Conservation (phyloP, 2,113 vertebrate species). For the Ursus arctos region DNA sequence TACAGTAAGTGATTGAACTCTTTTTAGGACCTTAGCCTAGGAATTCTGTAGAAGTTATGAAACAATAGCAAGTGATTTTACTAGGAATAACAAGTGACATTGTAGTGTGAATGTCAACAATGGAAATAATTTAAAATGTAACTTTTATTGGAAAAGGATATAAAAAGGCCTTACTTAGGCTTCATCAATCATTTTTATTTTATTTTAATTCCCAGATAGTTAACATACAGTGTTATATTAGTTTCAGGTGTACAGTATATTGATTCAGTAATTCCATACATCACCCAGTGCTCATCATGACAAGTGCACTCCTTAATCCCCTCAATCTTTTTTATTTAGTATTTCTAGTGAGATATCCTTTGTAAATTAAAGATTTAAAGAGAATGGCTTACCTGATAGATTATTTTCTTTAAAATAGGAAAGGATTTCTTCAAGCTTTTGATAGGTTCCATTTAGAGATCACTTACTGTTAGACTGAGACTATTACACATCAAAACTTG, state of each 20-base stretch:
- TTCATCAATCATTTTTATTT: conserved; percentile 1
- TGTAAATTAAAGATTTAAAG: conserved; percentile 36
- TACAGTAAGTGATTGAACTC: conserved; percentile 92
- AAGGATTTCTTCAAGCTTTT: not conserved
- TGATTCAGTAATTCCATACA: not conserved
- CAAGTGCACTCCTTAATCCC: not conserved
- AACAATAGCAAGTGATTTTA: conserved; percentile 44
- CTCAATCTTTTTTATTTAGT: not conserved
- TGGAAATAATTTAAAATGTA: conserved; percentile 39
- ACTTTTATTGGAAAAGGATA: conserved; percentile 36
- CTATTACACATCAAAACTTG: conserved; percentile 22
- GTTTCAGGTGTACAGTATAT: not conserved
- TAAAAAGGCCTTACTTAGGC: not conserved
- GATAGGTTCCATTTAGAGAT: conserved; percentile 47
- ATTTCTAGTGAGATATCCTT: conserved; percentile 17
- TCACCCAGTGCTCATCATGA: not conserved
- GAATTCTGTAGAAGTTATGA: conserved; percentile 3
- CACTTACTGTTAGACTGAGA: conserved; percentile 22
- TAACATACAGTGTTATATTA: not conserved
- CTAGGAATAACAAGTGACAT: not conserved
- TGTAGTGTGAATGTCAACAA: not conserved
- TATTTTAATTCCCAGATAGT: not conserved
- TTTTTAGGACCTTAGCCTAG: not conserved
- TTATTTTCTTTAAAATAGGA: conserved; percentile 61
- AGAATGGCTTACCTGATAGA: conserved; percentile 33